Base-by-base conservation (phyloP, 1,140 invertebrate genomes). In the Rhagoletis pomonella region DNA sequence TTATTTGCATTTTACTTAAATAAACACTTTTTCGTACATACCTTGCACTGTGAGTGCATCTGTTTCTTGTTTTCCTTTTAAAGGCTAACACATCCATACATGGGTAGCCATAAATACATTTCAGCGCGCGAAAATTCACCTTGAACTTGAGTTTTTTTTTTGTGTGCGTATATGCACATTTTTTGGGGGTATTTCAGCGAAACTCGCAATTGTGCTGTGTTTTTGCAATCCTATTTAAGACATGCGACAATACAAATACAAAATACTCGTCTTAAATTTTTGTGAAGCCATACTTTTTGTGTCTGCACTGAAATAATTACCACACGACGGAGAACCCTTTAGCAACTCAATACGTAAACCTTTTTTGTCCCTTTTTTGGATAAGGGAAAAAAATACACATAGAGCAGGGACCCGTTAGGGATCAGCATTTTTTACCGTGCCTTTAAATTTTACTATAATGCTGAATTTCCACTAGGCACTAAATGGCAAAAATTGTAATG, bases 71-170 rank as follows among this genome's bases (percentile, higher is more conserved):
- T 69, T 42, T 4, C 39, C 67, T 39, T 12, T 69, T 69, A 29
- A 3, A 69, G 12, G 44, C 39, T 14, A 10, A 69, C 12, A 9
- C 65, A 69, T 17, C 17, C 67, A 73, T 14, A 47, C 64, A 12
- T 12, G 64, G 4, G 44, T 2, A 73, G 14, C 39, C 4, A 44
- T 73, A 12, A 62, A 14, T 62, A 29, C 29, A 29, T 69, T 69
- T 69, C 9, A 69, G 14, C 42, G 42, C 39, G 39, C 3, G 10
- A n/a, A 73, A 73, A 47, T 44, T 73, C 67, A 73, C 67, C 67
- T 73, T 73, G 67, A 73, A 73, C 67, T 73, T 73, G 67, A 73
- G 29, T 0, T 29, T 73, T 73, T 44, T 42, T 44, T 73, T 73
- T 47, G 17, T 62, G 60, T 62, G 14, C 17, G 12, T 14, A 62